Evolutionary conservation across 1,140 invertebrate genomes (phyloP), one percentile per base, ranked within the genome.

Genomic region (Drosophila carrolli): DNA sequence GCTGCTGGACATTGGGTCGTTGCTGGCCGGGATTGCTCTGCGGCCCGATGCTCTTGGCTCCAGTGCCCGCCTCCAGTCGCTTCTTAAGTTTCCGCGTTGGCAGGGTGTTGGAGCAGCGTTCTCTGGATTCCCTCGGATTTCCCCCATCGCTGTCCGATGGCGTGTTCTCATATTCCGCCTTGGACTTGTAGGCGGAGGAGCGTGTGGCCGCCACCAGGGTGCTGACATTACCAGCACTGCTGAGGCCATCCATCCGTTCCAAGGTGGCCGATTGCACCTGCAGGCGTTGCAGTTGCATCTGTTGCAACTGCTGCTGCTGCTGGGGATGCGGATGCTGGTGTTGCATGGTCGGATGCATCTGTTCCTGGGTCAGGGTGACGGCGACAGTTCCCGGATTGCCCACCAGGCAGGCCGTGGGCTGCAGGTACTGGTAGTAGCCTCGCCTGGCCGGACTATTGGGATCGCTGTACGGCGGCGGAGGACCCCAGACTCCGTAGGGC

Each of bases 401-500:
- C 38, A 62, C 46, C 35, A 78, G 72, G 23, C 81, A 81, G 0
- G 71, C 74, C 19, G 78, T 73, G 8, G 89, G 89, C 71, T 92
- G 91, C n/a, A 92, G 73, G 70, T 92, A 92, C 46, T 92, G 91
- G 70, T 92, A 92, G 65, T 92, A 92, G 4, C 88, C 91, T 6
- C 91, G 90, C 62, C 95, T 92, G 0, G 94, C 95, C 3, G 95
- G 95, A 82, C 95, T 95, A 65, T 95, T 95, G 5, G 95, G 95
- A 78, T 96, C 95, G 53, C 95, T 95, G 81, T 96, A 96, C 0
- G 95, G 95, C 2, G 96, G 95, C 10, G 96, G 95, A 13, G 95
- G 96, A 14, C 95, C 96, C 95, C 96, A 96, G 13, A 96, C 90
- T 61, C 91, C 91, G 43, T 92, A 92, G 37, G 91, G 91, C 50